These are phyloP conservation scores for Chaunax sp. DNA, from an alignment of 2,797 vertebrate species.

Conservation along the genomic window DNA sequence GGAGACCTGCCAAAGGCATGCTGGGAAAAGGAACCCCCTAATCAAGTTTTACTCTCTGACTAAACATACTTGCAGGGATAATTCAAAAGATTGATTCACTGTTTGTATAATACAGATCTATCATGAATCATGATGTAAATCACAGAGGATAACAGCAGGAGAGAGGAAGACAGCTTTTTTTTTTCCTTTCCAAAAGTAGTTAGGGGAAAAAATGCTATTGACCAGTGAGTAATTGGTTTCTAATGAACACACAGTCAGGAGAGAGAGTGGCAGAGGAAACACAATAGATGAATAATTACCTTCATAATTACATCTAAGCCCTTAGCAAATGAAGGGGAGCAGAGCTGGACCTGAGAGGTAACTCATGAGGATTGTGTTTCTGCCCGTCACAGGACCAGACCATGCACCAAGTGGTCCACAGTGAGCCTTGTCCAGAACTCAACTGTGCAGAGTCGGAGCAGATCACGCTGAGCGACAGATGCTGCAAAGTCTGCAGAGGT, in stretches of 20 bases:
- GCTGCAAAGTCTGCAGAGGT: conserved; percentile 98
- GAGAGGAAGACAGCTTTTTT: conserved; percentile 11
- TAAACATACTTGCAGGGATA: conserved; percentile 66
- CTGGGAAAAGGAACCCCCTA: conserved; percentile 65
- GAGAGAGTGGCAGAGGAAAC: conserved; percentile 44
- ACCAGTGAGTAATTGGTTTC: conserved; percentile 63
- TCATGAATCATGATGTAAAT: conserved; percentile 58
- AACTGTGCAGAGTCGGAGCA: conserved; percentile 91
- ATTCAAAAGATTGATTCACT: conserved; percentile 64
- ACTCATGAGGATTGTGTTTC: conserved; percentile 47
- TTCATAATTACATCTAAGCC: conserved; percentile 62
- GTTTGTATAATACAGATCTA: conserved; percentile 62
- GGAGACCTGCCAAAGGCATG: conserved; percentile 65
- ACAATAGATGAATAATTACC: conserved; percentile 68
- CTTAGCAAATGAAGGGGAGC: conserved; percentile 39
- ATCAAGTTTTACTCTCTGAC: conserved; percentile 70
- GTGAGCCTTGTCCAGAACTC: conserved; percentile 85
- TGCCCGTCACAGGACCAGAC: conserved; percentile 85
- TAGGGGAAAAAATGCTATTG: conserved; percentile 38
- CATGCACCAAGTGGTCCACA: conserved; percentile 88
- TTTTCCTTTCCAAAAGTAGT: conserved; percentile 18
- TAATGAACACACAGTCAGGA: conserved; percentile 57
- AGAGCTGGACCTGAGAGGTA: conserved; percentile 19
- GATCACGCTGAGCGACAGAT: conserved; percentile 90
- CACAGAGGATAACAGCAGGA: conserved; percentile 30